These are phyloP conservation scores for Cyanocitta stelleri DNA, from an alignment of 2,113 vertebrate species.

Conservation along the genomic window DNA sequence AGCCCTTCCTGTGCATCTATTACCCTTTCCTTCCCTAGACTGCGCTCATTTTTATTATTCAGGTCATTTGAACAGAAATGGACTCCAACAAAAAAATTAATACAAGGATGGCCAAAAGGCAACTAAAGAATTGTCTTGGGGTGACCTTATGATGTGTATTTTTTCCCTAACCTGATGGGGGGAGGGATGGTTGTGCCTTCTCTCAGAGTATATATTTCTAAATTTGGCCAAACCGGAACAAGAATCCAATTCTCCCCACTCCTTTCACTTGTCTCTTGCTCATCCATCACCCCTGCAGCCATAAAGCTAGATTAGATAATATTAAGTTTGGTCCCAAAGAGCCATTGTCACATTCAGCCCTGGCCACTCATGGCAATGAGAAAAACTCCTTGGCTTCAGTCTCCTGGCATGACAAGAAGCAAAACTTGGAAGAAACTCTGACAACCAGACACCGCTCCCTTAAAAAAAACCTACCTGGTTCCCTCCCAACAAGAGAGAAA, in stretches of 20 bases:
- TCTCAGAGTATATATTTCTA: no score
- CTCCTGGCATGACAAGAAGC: not conserved
- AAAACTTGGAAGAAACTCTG: not conserved
- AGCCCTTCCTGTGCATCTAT: not conserved
- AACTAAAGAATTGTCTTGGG: not conserved
- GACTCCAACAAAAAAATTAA: not conserved
- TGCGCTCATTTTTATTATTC: not conserved
- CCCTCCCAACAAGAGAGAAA: not conserved
- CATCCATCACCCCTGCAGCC: not conserved
- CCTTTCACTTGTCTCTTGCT: not conserved
- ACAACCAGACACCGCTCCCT: not conserved
- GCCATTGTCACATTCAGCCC: not conserved
- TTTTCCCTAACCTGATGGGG: no score
- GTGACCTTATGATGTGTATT: no score
- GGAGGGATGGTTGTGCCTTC: no score
- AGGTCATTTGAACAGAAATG: not conserved
- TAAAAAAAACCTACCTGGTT: not conserved
- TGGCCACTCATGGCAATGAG: not conserved
- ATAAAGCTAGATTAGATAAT: not conserved
- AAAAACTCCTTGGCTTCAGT: not conserved
- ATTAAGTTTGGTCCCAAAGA: not conserved
- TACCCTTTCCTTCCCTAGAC: not conserved
- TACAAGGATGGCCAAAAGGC: not conserved
- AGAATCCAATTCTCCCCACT: not conserved
- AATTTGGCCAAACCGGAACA: no score